Evolutionary conservation across 2,113 vertebrate genomes (phyloP).

Genomic region (Rousettus leschenaultii): DNA sequence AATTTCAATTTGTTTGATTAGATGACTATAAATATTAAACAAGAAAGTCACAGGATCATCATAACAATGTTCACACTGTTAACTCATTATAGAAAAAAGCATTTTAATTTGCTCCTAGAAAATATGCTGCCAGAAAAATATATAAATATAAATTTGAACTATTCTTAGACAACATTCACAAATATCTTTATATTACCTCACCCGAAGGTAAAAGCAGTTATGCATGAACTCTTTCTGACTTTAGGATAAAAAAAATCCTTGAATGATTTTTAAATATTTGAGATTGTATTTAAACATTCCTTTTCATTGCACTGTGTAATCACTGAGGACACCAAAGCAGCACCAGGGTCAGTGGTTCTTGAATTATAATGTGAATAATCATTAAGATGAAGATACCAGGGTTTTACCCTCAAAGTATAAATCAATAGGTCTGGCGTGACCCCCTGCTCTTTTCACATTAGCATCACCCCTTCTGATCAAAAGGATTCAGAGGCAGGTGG

Average conservation of each 20-base stretch:
- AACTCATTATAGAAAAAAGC: conserved; percentile 56
- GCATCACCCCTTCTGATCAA: neutral
- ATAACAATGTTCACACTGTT: conserved; percentile 45
- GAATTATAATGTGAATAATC: neutral
- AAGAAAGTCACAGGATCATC: conserved; percentile 52
- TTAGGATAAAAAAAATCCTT: neutral
- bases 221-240: conserved; percentile 6
- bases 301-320: neutral
- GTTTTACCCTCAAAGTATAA: neutral
- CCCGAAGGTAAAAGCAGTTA: conserved; percentile 27
- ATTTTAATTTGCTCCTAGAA: conserved; percentile 33
- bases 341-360: neutral
- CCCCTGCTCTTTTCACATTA: neutral
- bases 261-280: neutral
- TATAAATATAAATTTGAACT: neutral
- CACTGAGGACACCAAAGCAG: neutral
- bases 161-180: neutral
- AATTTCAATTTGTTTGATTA: conserved; percentile 71
- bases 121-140: conserved; percentile 3
- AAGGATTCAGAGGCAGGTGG: neutral
- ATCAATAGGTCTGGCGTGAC: neutral
- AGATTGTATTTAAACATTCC: neutral
- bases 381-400: neutral
- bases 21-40: conserved; percentile 63
- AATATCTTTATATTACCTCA: neutral